Evolutionary conservation across 53 echinoderm and acorn worm species (phyloP), one percentile per base, ranked within the genome.

Genomic region (Echinometra lucunter): DNA sequence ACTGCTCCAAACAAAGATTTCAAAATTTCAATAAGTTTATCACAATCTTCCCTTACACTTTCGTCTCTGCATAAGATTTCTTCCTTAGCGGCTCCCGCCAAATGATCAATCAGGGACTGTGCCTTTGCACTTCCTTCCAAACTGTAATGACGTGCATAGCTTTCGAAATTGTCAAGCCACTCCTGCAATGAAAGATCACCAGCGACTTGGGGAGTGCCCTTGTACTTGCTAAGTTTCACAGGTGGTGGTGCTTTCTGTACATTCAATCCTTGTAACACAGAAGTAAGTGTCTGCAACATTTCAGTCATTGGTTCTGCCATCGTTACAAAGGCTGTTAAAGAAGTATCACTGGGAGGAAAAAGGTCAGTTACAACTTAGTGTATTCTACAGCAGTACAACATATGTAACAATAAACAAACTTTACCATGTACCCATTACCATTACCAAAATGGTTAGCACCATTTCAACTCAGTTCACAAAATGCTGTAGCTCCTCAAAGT

Each of bases 1-100:
- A 66, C 66, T 12, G 66, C 66, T 2, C 81, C 81, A 44, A 81
- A 85, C 44, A 85, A 37, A 5, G 85, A 45, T 23, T 15, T 42
- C 27, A 85, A 23, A 2, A 85, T 23, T 3, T 42, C 85, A 45
- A 85, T 23, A 25, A 85, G 44, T 42, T 85, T 42, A 4, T 85
- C 85, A 85, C 44, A 44, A 37, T 85, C 49, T 25, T 23, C 58
- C 89, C 32, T 28, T 35, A 89, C 57, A 89, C 11, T 28, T n/a
- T n/a, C n/a, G n/a, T n/a, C n/a, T n/a, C n/a, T n/a, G n/a, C n/a
- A n/a, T n/a, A n/a, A n/a, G n/a, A 89, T 57, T 45, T 89, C 89
- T 6, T 83, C 83, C 83, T 83, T 83, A 16, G 83, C 83, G 3
- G 44, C 83, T 32, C 83, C 83, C 8, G 44, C 83, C 44, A 83